These are phyloP conservation scores for Oedothorax gibbosus DNA, from an alignment of 1,140 invertebrate species.

Conservation along the genomic window DNA sequence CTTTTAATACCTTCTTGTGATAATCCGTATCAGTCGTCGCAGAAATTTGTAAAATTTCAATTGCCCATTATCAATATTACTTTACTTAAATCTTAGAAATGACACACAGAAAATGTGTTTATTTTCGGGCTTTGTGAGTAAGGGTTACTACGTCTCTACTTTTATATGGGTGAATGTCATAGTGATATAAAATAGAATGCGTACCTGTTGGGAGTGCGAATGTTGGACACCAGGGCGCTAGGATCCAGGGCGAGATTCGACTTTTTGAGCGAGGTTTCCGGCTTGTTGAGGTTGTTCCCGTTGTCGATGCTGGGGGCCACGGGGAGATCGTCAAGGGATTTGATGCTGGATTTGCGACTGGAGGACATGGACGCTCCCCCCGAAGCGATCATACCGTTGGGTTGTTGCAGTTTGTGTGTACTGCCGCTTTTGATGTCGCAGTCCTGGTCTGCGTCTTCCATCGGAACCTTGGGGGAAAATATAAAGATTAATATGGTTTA, in stretches of 20 bases:
- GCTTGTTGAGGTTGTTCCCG: slow-evolving; percentile 59
- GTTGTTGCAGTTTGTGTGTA: neutral
- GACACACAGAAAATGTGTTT: too few species aligned
- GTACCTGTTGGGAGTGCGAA: slow-evolving; percentile 11
- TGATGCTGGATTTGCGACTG: slow-evolving; percentile 2
- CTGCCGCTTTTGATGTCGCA: neutral
- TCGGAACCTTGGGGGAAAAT: slow-evolving; percentile 12
- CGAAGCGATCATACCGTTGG: neutral
- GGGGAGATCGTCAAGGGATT: slow-evolving; percentile 49
- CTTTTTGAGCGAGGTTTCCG: slow-evolving; percentile 59
- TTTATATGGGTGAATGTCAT: too few species aligned
- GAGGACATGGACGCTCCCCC: neutral
- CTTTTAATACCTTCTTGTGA: too few species aligned
- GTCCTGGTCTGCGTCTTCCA: slow-evolving; percentile 9
- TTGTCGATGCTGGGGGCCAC: slow-evolving; percentile 45
- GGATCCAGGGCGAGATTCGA: slow-evolving; percentile 71
- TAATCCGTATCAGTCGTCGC: too few species aligned
- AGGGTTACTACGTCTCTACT: too few species aligned
- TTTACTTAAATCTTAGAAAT: too few species aligned
- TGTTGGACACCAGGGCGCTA: slow-evolving; percentile 66
- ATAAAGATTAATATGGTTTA: neutral
- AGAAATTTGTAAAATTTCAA: too few species aligned
- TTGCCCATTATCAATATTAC: too few species aligned
- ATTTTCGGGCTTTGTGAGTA: too few species aligned
- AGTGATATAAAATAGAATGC: too few species aligned